A percentile compares a stretch with the other conserved stretches of the same genome.
These are phyloP conservation scores for Drosophila kikkawai DNA, from an alignment of 1,140 invertebrate genomes.

Conservation along the genomic window DNA sequence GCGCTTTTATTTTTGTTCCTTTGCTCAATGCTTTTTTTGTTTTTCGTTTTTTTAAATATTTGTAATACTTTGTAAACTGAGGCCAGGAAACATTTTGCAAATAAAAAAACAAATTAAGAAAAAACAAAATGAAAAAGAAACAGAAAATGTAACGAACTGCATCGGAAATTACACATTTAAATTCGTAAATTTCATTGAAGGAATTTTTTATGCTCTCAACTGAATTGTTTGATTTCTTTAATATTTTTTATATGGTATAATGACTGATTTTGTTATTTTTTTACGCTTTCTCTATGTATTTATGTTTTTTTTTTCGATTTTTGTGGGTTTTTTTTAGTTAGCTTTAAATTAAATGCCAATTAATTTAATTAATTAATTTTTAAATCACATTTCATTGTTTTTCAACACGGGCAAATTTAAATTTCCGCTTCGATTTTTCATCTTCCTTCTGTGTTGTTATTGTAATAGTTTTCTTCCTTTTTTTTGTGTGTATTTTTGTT, in stretches of 20 bases:
- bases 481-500: conserved; percentile 23
- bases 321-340: conserved; percentile 42
- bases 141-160: conserved; percentile 46
- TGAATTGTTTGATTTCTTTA: conserved; percentile 43
- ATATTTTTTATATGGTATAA: conserved; percentile 69
- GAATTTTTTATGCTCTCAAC: conserved; percentile 75
- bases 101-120: conserved; percentile 46
- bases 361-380: conserved; percentile 84
- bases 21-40: conserved; percentile 57
- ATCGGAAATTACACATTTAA: conserved; percentile 75
- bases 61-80: conserved; percentile 79
- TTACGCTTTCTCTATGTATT: conserved; percentile 39
- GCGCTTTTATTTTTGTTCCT: conserved; percentile 51
- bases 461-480: conserved; percentile 42
- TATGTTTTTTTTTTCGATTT: conserved; percentile 41
- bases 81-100: conserved; percentile 62
- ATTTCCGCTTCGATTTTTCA: conserved; percentile 67
- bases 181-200: conserved; percentile 83
- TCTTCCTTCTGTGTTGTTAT: conserved; percentile 61
- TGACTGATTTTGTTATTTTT: conserved; percentile 79
- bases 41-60: conserved; percentile 35
- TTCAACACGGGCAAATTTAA: conserved; percentile 79
- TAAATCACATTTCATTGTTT: conserved; percentile 85
- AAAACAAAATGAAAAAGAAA: background rate
- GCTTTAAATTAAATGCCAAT: conserved; percentile 83